Evolutionary conservation across 2,797 vertebrate species (phyloP).

Genomic region (Rhadinocentrus ornatus): DNA sequence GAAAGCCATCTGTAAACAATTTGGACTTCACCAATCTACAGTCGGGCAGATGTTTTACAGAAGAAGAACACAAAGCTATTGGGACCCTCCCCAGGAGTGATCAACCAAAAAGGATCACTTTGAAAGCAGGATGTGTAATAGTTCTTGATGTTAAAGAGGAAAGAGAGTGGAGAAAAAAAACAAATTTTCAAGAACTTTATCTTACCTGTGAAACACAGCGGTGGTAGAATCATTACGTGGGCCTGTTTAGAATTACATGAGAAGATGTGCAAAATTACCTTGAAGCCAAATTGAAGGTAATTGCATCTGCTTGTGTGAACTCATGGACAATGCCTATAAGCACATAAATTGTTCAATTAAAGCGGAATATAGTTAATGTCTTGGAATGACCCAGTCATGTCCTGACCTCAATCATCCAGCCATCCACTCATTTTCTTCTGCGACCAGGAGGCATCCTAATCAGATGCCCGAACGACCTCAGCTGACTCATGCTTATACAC

Average conservation of each 20-base stretch:
- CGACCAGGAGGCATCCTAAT: too few species aligned
- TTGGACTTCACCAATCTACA: not conserved
- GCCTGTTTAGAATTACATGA: too few species aligned
- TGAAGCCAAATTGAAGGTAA: too few species aligned
- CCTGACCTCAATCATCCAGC: too few species aligned
- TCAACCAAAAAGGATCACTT: not conserved
- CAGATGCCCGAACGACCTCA: too few species aligned
- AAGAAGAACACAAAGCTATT: not conserved
- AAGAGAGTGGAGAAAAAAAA: too few species aligned
- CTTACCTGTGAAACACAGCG: not conserved
- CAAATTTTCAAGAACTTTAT: not conserved
- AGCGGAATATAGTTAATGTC: not conserved
- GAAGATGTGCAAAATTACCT: not conserved
- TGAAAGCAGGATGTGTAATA: too few species aligned
- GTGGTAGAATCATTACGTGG: too few species aligned
- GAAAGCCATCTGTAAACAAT: not conserved
- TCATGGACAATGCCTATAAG: too few species aligned
- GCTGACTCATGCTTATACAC: too few species aligned
- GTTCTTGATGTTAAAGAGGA: not conserved
- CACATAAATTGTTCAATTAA: not conserved
- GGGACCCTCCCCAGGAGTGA: not conserved
- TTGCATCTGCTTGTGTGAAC: too few species aligned
- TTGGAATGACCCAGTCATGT: not conserved
- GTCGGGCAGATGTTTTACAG: not conserved
- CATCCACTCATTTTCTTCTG: too few species aligned